Evolutionary conservation across 2,888 invertebrate genomes (phyloP).

Genomic region (Stenotaenia linearis): DNA sequence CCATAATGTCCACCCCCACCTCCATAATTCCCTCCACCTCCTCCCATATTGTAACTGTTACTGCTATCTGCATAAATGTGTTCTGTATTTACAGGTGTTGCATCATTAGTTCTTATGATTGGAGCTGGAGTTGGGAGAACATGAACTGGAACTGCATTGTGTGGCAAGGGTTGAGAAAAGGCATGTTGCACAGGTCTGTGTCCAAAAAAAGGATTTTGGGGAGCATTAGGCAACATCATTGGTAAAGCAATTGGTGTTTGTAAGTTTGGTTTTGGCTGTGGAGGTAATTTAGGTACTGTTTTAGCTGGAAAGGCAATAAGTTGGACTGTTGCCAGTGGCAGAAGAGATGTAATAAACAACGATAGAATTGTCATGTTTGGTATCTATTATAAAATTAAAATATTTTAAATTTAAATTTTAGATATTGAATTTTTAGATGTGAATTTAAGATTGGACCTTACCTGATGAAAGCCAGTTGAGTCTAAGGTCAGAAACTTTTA

Average conservation of each 20-base stretch:
- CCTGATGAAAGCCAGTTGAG: background rate
- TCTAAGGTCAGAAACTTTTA: background rate
- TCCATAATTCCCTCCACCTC: background rate
- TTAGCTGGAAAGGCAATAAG: background rate
- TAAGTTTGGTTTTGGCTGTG: too few relatives aligned
- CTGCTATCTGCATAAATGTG: background rate
- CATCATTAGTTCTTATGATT: background rate
- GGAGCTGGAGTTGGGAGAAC: background rate
- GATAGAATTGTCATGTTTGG: background rate
- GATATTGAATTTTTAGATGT: background rate
- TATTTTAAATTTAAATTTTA: background rate
- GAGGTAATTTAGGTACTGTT: background rate
- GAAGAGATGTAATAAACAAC: background rate
- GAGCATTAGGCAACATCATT: background rate
- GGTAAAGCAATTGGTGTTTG: background rate
- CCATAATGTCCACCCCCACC: background rate
- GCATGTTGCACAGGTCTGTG: background rate
- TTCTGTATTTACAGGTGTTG: background rate
- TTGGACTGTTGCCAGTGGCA: background rate
- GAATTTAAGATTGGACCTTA: background rate
- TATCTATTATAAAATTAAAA: background rate
- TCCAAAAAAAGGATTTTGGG: background rate
- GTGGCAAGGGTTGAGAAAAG: background rate
- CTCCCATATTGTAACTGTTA: background rate
- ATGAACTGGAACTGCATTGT: background rate